A percentile compares a stretch with the other conserved stretches of the same genome.
phyloP scores from a whole-genome alignment of 2,888 invertebrate genomes.

The Plebejus melissa region DNA sequence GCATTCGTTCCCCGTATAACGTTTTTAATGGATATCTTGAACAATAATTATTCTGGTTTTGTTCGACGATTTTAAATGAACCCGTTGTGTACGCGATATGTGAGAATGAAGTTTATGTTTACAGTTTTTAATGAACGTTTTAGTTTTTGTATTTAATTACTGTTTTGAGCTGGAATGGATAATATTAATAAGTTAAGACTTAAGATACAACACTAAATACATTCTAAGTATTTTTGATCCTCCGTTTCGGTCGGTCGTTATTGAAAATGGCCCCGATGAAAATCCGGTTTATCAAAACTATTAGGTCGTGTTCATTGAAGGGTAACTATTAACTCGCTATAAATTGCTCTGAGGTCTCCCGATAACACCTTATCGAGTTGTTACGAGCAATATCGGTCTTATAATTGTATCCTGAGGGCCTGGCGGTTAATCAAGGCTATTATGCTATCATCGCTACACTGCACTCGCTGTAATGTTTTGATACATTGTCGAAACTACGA shows the following conservation, averaged over 20 bases:
- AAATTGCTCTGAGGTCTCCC: constrained; percentile 61
- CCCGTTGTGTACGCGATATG: constrained; percentile 29
- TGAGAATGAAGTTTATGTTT: constrained; percentile 6
- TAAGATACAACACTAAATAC: background rate
- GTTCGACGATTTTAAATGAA: constrained; percentile 32
- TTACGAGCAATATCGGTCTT: constrained; percentile 66
- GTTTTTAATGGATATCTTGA: constrained; percentile 36
- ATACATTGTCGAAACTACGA: constrained; percentile 36
- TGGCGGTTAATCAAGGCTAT: constrained; percentile 59
- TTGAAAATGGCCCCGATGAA: constrained; percentile 37
- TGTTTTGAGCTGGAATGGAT: background rate
- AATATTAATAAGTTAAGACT: background rate
- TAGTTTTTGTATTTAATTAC: background rate
- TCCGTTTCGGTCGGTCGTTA: constrained; percentile 1
- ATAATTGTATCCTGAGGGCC: constrained; percentile 62
- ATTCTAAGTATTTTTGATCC: background rate
- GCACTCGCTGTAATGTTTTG: constrained; percentile 38
- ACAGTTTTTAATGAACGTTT: constrained; percentile 11
- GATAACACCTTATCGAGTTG: constrained; percentile 72
- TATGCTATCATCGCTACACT: constrained; percentile 42
- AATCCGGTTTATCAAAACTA: constrained; percentile 38
- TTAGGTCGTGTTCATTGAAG: constrained; percentile 50
- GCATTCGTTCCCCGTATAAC: constrained; percentile 35
- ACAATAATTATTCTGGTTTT: constrained; percentile 32
- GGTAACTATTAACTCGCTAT: constrained; percentile 67